phyloP scores from a whole-genome alignment of 2,797 vertebrate genomes.

The Enteromius mattozi region DNA sequence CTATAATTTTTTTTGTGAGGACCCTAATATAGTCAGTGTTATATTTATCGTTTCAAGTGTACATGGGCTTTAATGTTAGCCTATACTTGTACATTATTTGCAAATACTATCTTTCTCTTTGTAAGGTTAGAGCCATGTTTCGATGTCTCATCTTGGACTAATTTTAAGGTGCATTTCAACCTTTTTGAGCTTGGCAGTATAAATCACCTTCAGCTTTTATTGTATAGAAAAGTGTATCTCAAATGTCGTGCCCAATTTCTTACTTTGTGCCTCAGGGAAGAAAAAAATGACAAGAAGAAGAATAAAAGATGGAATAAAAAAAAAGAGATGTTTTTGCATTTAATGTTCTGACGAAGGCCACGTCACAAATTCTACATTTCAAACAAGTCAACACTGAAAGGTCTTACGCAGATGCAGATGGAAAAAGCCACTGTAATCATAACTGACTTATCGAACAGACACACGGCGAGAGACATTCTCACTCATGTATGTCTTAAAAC shows the following conservation, averaged over 20 bases:
- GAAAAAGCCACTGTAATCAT: constrained; percentile 40
- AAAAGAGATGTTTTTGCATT: constrained; percentile 33
- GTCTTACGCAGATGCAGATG: constrained; percentile 45
- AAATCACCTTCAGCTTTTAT: background rate
- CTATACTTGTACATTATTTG: background rate
- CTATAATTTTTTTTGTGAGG: background rate
- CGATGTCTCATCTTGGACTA: background rate
- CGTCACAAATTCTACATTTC: constrained; percentile 54
- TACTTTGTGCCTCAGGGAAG: background rate
- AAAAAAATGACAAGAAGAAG: background rate
- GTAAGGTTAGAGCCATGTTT: background rate
- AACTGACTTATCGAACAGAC: background rate
- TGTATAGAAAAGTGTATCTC: background rate
- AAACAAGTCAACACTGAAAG: constrained; percentile 50
- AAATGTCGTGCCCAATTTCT: background rate
- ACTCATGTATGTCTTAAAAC: background rate
- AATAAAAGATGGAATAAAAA: background rate
- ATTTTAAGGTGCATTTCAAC: background rate
- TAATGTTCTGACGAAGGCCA: constrained; percentile 52
- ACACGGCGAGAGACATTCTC: background rate
- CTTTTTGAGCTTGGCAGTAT: background rate
- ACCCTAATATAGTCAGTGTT: background rate
- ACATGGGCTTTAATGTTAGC: background rate
- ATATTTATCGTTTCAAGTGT: background rate
- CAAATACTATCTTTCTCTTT: background rate